Base-by-base conservation (phyloP, 2,113 vertebrate species). In the Opisthocomus hoazin region DNA sequence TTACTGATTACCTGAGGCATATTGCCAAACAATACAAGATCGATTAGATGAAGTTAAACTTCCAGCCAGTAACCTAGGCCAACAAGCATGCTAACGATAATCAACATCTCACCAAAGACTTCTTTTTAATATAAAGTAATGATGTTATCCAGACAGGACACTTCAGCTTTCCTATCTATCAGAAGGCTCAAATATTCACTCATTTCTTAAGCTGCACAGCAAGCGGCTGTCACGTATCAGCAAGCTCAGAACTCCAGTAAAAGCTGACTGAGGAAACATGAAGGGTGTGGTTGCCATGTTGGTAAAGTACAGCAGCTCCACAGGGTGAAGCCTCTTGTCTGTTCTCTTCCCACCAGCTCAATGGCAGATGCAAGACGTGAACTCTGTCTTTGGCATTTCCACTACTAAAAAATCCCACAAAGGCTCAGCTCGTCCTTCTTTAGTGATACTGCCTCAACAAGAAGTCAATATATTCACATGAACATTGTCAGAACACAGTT, bases 261-360 rank as follows among this genome's bases (percentile, higher is more conserved):
- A 85, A 81, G 15, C 14, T 82, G 56, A 51, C n/a, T 66, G 70
- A 37, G 19, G n/a, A 90, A 87, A 81, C 24, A 36, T 0, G 23
- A 82, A 51, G 22, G 21, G 74, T 0, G 0, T 36, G 30, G n/a
- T 16, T 61, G n/a, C 5, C 7, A 63, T 16, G 13, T 4, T 26
- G 26, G 64, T 24, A 12, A 87, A 56, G 41, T 24, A 58, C 23
- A 91, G 19, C 27, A 84, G 9, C 12, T n/a, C 37, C 10, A 2
- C n/a, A 51, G 7, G 3, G 26, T 32, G 24, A 90, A 57, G 64
- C 46, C 24, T 89, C 58, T 30, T 78, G 46, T n/a, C 26, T 92
- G 64, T 79, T 39, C 17, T 83, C 48, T 54, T 64, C 41, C 37
- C 56, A 66, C 10, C 16, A 70, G 27, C 29, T 53, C 34, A 83